These are phyloP conservation scores for Calliopum simillimum DNA, from an alignment of 2,888 invertebrate species.

Conservation along the genomic window DNA sequence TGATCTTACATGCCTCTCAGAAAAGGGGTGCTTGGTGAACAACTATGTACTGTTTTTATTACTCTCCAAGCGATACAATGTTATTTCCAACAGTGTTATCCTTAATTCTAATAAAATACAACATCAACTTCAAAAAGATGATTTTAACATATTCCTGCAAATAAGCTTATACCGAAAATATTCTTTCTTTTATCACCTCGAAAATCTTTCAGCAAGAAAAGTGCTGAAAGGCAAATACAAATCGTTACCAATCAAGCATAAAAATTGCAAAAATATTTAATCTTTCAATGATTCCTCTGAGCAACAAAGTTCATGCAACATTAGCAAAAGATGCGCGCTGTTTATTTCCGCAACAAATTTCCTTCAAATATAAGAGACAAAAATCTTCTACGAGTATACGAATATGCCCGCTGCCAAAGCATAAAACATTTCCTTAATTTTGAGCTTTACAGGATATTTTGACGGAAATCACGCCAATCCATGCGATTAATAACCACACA, in stretches of 20 bases:
- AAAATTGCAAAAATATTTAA: not conserved
- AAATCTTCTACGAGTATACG: too few relatives aligned
- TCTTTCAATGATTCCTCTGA: not conserved
- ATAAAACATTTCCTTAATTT: slow-evolving; percentile 20
- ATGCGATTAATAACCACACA: not conserved
- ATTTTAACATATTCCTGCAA: too few relatives aligned
- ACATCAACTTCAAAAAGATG: too few relatives aligned
- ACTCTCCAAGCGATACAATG: too few relatives aligned
- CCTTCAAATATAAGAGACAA: not conserved
- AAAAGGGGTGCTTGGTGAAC: too few relatives aligned
- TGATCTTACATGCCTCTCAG: too few relatives aligned
- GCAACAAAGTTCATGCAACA: not conserved
- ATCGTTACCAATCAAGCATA: not conserved
- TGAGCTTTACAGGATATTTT: slow-evolving; percentile 14
- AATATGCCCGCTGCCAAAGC: not conserved
- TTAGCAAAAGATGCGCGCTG: not conserved
- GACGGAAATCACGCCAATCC: slow-evolving; percentile 11
- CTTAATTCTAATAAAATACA: too few relatives aligned
- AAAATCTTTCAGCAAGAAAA: too few relatives aligned
- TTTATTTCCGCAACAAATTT: slow-evolving; percentile 12
- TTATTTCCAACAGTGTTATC: too few relatives aligned
- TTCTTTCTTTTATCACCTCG: too few relatives aligned
- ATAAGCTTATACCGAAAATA: too few relatives aligned
- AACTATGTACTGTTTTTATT: too few relatives aligned
- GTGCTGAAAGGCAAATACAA: not conserved